A percentile compares a stretch with the other conserved stretches of the same genome.
Conservation (phyloP, 1,140 invertebrate species). For the Drosophila santomea region DNA sequence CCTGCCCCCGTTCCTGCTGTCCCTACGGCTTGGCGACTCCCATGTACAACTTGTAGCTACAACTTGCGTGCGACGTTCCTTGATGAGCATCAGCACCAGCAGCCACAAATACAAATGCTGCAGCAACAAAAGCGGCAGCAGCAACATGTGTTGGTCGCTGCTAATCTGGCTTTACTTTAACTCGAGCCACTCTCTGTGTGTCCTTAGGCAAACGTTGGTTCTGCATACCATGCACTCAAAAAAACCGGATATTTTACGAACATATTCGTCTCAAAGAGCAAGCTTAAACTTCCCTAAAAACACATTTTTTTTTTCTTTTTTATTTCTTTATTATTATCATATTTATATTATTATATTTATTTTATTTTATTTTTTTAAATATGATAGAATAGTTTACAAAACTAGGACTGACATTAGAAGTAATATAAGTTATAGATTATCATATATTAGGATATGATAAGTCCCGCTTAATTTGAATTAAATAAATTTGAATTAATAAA, state of each 20-base stretch:
- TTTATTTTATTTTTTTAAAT: too few relatives aligned
- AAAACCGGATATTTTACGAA: background rate
- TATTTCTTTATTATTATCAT: too few relatives aligned
- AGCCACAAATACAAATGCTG: conserved; percentile 17
- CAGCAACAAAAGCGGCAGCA: conserved; percentile 10
- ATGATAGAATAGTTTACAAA: too few relatives aligned
- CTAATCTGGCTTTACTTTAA: conserved; percentile 64
- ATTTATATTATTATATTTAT: too few relatives aligned
- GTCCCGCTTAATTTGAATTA: too few relatives aligned
- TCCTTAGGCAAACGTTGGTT: conserved; percentile 59
- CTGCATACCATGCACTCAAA: conserved; percentile 1
- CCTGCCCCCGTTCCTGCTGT: conserved; percentile 31
- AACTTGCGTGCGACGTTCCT: conserved; percentile 74
- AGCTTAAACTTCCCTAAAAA: too few relatives aligned
- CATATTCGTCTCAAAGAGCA: too few relatives aligned
- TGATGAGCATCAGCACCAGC: conserved; percentile 63
- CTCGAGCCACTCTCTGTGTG: conserved; percentile 32
- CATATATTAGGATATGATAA: too few relatives aligned
- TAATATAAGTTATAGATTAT: too few relatives aligned
- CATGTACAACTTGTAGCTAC: conserved; percentile 77
- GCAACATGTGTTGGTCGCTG: conserved; percentile 71
- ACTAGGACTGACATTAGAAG: too few relatives aligned
- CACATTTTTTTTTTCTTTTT: too few relatives aligned
- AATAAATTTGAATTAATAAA: too few relatives aligned
- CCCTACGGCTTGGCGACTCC: conserved; percentile 24